phyloP scores from a whole-genome alignment of 2,113 vertebrate genomes.

The Lycaon pictus region DNA sequence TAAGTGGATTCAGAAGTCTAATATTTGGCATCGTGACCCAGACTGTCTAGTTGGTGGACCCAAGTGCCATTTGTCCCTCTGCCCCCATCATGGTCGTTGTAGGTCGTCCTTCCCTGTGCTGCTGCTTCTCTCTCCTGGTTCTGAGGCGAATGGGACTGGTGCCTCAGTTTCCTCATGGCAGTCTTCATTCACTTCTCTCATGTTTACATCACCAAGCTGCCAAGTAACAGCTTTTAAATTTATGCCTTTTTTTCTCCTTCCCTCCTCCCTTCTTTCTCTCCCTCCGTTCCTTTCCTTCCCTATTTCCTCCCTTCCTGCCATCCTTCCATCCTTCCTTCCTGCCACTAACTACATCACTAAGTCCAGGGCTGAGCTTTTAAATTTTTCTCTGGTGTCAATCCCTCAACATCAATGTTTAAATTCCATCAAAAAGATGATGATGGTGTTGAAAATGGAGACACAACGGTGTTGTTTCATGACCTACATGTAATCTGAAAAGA shows the following conservation, averaged over 20 bases:
- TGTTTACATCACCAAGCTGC: neutral
- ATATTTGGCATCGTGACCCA: neutral
- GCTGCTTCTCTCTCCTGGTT: neutral
- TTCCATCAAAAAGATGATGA: neutral
- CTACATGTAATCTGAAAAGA: neutral
- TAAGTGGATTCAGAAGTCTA: neutral
- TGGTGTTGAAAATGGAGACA: neutral
- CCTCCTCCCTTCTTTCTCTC: neutral
- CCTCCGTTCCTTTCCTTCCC: too few relatives aligned
- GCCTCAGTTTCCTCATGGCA: neutral
- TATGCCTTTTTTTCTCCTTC: neutral
- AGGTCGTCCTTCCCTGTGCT: neutral
- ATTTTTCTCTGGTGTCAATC: neutral
- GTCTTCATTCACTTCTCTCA: neutral
- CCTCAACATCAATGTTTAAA: neutral
- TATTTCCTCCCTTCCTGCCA: fast-evolving
- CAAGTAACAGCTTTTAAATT: neutral
- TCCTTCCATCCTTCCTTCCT: too few relatives aligned
- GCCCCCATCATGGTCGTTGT: too few relatives aligned
- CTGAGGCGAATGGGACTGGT: neutral
- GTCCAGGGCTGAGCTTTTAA: neutral
- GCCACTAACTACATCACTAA: neutral
- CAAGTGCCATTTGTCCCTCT: neutral
- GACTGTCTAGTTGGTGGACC: too few relatives aligned
- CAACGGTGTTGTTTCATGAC: neutral